Evolutionary conservation across 1,140 invertebrate genomes (phyloP), one percentile per base, ranked within the genome.

Genomic region (Sweltsa coloradensis): DNA sequence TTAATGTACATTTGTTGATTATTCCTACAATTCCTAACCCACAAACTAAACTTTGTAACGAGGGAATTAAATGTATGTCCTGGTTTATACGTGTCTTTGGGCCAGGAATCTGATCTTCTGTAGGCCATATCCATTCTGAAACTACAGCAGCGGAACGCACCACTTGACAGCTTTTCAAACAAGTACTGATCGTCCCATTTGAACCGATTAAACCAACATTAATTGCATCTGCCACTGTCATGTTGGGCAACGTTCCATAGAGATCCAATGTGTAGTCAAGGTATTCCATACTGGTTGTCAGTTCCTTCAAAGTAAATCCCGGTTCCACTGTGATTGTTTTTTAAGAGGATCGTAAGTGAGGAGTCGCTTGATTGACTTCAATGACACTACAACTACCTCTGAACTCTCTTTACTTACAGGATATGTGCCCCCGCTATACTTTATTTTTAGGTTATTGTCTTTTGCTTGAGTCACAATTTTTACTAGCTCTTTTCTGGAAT

Each of bases 141-240:
- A 50, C 25, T 16, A 25, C 13, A 19, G 31, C 41, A 37, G 36
- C 31, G n/a, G 48, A n/a, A 5, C 40, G 34, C 11, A 50, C 5
- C 11, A 50, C 48, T 18, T 45, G 48, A 21, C 48, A 50, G 22
- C 24, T 31, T 24, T 45, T 26, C 13, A 50, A 18, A 18, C 41
- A 43, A 16, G 26, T 9, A 5, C 41, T 34, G 22, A 50, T 26
- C 2, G 41, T 37, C 1, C 48, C 48, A 37, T 34, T 50, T 21
- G 48, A 50, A 5, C 41, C 41, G 2, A 39, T 34, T 19, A 50
- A 34, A 13, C 48, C 48, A 34, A 50, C 41, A 37, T 41, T 36
- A 19, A 50, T 45, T 19, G 48, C 48, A 44, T 50, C 48, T 5
- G 26, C 14, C 14, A 50, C 13, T n/a, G 48, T 21, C 48, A 50